A percentile compares a stretch with the other conserved stretches of the same genome.
These are phyloP conservation scores for Pissodes strobi DNA, from an alignment of 1,140 invertebrate species.

Conservation along the genomic window DNA sequence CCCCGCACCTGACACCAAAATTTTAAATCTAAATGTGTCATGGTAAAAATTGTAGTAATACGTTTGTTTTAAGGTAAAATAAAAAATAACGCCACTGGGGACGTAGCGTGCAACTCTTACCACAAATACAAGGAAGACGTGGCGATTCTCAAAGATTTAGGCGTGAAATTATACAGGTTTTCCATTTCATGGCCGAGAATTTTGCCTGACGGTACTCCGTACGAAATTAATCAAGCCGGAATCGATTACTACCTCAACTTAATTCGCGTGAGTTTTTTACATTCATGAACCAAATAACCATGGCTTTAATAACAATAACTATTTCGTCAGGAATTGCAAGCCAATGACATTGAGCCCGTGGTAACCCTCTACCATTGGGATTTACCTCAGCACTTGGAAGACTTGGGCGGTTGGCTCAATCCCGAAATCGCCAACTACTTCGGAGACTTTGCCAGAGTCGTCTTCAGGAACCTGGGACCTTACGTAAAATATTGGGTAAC, in stretches of 20 bases:
- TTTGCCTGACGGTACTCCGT: conserved; percentile 46
- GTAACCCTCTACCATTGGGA: conserved; percentile 59
- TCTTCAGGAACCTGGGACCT: conserved; percentile 41
- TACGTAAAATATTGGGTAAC: conserved; percentile 59
- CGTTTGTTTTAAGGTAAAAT: conserved; percentile 5
- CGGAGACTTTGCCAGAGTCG: conserved; percentile 49
- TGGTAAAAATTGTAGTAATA: neutral
- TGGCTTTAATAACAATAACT: neutral
- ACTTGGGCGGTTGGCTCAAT: conserved; percentile 61
- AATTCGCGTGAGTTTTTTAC: conserved; percentile 47
- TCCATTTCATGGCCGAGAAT: conserved; percentile 66
- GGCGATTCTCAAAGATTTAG: conserved; percentile 55
- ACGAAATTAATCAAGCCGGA: conserved; percentile 64
- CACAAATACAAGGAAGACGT: conserved; percentile 63
- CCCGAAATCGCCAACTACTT: conserved; percentile 49
- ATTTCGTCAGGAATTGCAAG: conserved; percentile 52
- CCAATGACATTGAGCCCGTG: conserved; percentile 58
- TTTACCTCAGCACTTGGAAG: conserved; percentile 52
- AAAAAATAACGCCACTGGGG: conserved; percentile 19
- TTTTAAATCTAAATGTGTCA: neutral
- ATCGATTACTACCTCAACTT: conserved; percentile 68
- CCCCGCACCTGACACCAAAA: too few relatives aligned
- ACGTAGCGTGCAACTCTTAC: conserved; percentile 20
- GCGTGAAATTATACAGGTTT: conserved; percentile 60
- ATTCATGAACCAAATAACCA: neutral